These are phyloP conservation scores for Laticauda colubrina DNA, from an alignment of 2,113 vertebrate species.

Conservation along the genomic window DNA sequence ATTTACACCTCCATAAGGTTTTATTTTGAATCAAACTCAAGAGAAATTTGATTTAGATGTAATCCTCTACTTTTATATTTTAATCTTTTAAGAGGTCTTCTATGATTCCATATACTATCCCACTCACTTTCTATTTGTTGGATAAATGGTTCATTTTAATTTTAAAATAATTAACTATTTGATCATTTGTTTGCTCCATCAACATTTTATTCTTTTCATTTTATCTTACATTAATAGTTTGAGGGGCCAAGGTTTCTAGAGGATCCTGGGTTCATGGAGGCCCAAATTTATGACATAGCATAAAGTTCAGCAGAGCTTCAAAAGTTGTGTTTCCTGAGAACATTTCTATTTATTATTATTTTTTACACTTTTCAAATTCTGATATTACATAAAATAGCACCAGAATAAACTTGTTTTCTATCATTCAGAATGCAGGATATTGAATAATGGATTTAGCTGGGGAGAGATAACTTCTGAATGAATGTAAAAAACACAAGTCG, in stretches of 20 bases:
- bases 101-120: constrained; percentile 47
- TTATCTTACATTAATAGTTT: background rate
- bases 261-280: background rate
- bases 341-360: background rate
- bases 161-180: background rate
- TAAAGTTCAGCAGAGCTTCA: background rate
- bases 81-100: constrained; percentile 36
- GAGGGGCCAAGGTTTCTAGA: background rate
- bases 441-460: background rate
- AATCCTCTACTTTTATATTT: constrained; percentile 36
- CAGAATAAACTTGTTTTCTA: background rate
- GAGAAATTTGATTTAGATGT: constrained; percentile 48
- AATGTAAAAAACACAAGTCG: background rate
- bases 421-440: background rate
- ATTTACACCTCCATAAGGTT: constrained; percentile 37
- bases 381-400: background rate
- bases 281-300: background rate
- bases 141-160: constrained; percentile 32
- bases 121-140: constrained; percentile 43
- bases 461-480: background rate
- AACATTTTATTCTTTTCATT: background rate
- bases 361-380: background rate
- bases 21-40: constrained; percentile 48
- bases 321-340: background rate
- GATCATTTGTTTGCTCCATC: background rate